A percentile compares a stretch with the other conserved stretches of the same genome.
Conservation (phyloP, 64 coral and sea anemone genomes). For the Pocillopora damicornis region DNA sequence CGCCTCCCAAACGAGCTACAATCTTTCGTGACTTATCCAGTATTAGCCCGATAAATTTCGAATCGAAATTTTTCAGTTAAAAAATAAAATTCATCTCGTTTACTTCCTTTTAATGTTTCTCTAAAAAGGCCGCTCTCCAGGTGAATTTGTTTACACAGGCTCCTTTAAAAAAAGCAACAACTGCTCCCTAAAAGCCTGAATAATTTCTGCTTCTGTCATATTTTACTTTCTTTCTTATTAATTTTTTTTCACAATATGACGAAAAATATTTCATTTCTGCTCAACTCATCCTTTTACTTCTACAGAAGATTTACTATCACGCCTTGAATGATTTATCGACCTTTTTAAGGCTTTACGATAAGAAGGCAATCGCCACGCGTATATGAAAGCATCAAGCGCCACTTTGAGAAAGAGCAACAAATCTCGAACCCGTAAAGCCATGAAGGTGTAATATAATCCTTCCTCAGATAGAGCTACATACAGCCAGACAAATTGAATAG, state of each 20-base stretch:
- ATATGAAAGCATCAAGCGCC: slow-evolving; percentile 77
- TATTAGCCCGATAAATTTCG: neutral
- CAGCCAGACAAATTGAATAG: slow-evolving; percentile 54
- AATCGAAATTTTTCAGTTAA: neutral
- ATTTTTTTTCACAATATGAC: neutral
- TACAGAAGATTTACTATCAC: neutral
- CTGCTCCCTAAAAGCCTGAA: neutral
- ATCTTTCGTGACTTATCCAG: no score
- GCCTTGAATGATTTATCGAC: slow-evolving; percentile 10
- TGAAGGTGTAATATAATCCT: slow-evolving; percentile 21
- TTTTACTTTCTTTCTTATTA: neutral
- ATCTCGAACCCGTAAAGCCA: slow-evolving; percentile 69
- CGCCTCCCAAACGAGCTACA: no score
- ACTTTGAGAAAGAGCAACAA: slow-evolving; percentile 85
- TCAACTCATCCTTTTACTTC: no score
- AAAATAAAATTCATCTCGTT: neutral
- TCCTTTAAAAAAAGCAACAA: neutral
- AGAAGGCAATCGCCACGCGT: slow-evolving; percentile 74
- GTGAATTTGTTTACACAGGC: slow-evolving; percentile 23
- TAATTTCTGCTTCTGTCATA: neutral
- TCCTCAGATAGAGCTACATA: slow-evolving; percentile 29
- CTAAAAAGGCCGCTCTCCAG: slow-evolving; percentile 10
- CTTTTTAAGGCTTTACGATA: slow-evolving; percentile 55
- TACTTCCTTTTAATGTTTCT: neutral
- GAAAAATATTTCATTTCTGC: neutral